A percentile compares a stretch with the other conserved stretches of the same genome.
Evolutionary conservation across 1,140 invertebrate species (phyloP).

Genomic region (Argopecten irradians): DNA sequence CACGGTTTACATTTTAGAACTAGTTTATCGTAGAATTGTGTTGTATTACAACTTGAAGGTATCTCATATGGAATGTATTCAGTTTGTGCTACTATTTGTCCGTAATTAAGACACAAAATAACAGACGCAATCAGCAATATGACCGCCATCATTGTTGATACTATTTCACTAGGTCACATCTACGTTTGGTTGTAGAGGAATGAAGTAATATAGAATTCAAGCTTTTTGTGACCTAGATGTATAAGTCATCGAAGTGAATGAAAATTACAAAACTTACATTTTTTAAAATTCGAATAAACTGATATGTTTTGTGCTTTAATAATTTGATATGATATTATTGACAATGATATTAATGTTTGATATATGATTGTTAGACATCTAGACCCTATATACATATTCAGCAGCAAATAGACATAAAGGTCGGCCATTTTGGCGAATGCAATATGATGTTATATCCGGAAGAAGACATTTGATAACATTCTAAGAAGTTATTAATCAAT

Average conservation of each 20-base stretch:
- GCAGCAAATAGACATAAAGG: neutral
- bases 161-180: neutral
- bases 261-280: neutral
- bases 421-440: conserved; percentile 14
- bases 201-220: neutral
- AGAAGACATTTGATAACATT: conserved; percentile 4
- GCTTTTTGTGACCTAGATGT: neutral
- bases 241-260: neutral
- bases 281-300: neutral
- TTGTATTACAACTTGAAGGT: neutral
- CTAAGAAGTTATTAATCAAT: neutral
- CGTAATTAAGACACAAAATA: neutral
- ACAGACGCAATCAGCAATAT: neutral
- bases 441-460: neutral
- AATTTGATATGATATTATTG: neutral
- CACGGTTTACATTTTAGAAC: neutral
- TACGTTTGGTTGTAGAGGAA: neutral
- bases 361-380: too few species aligned
- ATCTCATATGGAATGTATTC: neutral
- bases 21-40: neutral
- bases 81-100: neutral
- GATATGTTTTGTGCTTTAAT: neutral
- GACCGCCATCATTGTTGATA: conserved; percentile 20
- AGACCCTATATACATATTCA: neutral
- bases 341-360: neutral